These are phyloP conservation scores for Amblyornis subalaris DNA, from an alignment of 2,113 vertebrate genomes.

Conservation along the genomic window DNA sequence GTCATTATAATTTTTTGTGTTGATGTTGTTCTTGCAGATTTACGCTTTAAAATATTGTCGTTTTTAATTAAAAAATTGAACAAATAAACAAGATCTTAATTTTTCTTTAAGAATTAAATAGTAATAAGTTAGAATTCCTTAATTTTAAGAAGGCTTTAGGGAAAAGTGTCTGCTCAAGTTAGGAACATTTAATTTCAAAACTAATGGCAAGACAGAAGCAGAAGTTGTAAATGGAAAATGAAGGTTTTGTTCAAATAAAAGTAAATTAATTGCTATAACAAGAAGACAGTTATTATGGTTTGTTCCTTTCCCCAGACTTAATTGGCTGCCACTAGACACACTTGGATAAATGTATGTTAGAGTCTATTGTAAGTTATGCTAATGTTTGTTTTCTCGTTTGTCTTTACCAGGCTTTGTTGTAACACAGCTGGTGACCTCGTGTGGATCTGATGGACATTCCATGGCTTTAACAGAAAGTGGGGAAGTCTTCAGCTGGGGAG, in stretches of 20 bases:
- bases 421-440: conserved; percentile 82
- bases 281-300: background rate
- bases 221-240: background rate
- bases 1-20: background rate
- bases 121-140: background rate
- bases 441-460: conserved; percentile 83
- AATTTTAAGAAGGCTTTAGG: background rate
- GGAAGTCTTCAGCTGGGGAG: conserved; percentile 85
- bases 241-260: background rate
- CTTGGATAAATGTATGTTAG: background rate
- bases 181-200: background rate
- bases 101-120: background rate
- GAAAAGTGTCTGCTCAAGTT: background rate
- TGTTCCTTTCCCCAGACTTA: background rate
- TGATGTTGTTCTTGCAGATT: background rate
- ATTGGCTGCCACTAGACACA: background rate
- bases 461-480: conserved; percentile 84
- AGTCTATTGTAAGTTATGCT: background rate
- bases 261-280: background rate
- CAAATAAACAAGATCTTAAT: background rate
- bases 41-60: background rate
- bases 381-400: background rate
- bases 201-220: background rate
- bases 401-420: conserved; percentile 77
- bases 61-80: background rate